Evolutionary conservation across 2,797 vertebrate genomes (phyloP), one percentile per base, ranked within the genome.

Genomic region (Dryobates pubescens): DNA sequence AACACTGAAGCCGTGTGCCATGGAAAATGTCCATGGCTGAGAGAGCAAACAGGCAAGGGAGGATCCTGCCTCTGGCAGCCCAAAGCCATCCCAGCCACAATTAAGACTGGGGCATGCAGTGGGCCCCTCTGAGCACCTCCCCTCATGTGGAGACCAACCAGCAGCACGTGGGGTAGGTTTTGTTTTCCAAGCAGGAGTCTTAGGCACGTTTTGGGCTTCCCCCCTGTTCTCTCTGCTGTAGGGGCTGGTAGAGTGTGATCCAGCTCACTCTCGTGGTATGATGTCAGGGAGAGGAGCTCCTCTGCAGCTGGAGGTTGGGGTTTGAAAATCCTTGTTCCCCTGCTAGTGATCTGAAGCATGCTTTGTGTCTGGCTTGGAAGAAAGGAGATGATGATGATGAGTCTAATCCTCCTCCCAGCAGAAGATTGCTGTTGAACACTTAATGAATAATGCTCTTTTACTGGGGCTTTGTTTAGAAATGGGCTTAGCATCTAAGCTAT

Each of bases 261-360:
- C 3, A 5, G 23, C 47, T 62, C 1, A 1, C 3, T 36, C 32
- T 45, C 1, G 0, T 7, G 27, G 13, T 16, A 2, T 1, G 1
- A 16, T 16, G 20, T 9, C 26, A 56, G 63, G 49, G 19, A 47
- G 6, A 87, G 49, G 51, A 79, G 49, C 18, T 30, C 17, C 73
- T 38, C 20, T 59, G 65, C 38, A 43, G 53, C 17, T 32, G 17
- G 9, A 18, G 4, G 18, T 47, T 47, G n/a, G 45, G 5, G 38
- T 64, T 19, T 65, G 57, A 27, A 82, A 68, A 32, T 58, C 74
- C 4, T 0, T 1, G 2, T 17, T 77, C 24, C 43, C 47, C 80
- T 74, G 22, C 0, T 0, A 27, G 57, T 6, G 62, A 80, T 26
- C 49, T 75, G 61, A 30, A 76, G 41, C 0, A 1, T 29, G 8